These are phyloP conservation scores for Drosophila limbata DNA, from an alignment of 2,888 invertebrate species.

Conservation along the genomic window DNA sequence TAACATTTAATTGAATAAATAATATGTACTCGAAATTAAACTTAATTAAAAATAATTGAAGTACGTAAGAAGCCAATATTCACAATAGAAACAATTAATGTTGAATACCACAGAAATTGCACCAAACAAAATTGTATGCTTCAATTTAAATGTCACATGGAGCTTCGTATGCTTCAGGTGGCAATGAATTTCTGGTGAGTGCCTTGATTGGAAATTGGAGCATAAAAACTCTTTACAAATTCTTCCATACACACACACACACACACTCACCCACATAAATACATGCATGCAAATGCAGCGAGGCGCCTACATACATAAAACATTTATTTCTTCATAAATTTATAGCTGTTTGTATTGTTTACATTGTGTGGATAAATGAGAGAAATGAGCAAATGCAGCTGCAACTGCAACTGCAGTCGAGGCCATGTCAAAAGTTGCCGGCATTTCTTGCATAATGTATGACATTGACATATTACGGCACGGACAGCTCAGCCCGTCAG, in stretches of 20 bases:
- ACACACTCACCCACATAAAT: conserved; percentile 5
- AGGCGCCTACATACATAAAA: conserved; percentile 39
- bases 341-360: conserved; percentile 55
- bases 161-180: conserved; percentile 74
- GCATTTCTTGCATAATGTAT: conserved; percentile 70
- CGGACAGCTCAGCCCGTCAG: conserved; percentile 20
- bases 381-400: conserved; percentile 49
- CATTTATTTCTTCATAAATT: conserved; percentile 59
- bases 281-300: conserved; percentile 33
- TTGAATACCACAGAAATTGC: conserved; percentile 17
- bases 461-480: conserved; percentile 71
- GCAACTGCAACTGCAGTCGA: conserved; percentile 31
- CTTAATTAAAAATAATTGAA: background rate
- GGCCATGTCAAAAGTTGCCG: conserved; percentile 34
- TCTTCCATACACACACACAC: conserved; percentile 19
- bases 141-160: conserved; percentile 35
- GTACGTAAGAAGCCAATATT: background rate
- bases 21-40: background rate
- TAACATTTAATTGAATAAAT: background rate
- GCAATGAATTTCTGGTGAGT: conserved; percentile 81
- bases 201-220: conserved; percentile 79
- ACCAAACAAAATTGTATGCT: conserved; percentile 24
- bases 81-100: background rate
- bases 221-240: conserved; percentile 73
- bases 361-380: conserved; percentile 17